phyloP scores from a whole-genome alignment of 2,797 vertebrate genomes.

The Tauraco hartlaubi region DNA sequence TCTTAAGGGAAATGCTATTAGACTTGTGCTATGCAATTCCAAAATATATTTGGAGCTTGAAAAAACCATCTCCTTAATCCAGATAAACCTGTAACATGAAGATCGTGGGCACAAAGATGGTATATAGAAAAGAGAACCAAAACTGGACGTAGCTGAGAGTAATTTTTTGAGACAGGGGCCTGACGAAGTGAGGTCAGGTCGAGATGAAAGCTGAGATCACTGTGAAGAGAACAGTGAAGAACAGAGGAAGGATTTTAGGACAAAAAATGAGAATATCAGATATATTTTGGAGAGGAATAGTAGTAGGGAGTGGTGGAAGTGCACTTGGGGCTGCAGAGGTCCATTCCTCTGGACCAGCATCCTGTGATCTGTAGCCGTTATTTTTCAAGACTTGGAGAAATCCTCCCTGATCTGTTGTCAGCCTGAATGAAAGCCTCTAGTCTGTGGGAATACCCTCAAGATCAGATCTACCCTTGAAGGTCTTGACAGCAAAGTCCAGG shows the following conservation, averaged over 20 bases:
- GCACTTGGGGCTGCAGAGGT: not conserved
- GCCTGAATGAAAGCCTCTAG: not conserved
- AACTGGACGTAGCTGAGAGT: not conserved
- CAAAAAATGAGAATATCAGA: not conserved
- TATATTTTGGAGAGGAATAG: not conserved
- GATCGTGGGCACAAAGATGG: not conserved
- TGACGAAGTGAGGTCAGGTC: not conserved
- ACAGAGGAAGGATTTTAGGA: not conserved
- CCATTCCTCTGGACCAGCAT: not conserved
- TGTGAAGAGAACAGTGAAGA: not conserved
- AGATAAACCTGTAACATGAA: not conserved
- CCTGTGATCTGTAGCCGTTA: not conserved
- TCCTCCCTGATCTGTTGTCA: not conserved
- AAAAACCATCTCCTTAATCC: not conserved
- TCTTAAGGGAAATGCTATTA: not conserved
- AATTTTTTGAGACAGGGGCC: not conserved
- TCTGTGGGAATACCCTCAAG: not conserved
- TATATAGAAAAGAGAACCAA: not conserved
- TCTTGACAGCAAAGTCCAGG: not conserved
- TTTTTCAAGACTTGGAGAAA: not conserved
- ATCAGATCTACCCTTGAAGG: not conserved
- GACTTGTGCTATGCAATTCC: not conserved
- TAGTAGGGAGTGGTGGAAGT: not conserved
- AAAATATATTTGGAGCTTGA: not conserved
- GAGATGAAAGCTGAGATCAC: not conserved